A percentile compares a stretch with the other conserved stretches of the same genome.
phyloP scores from a whole-genome alignment of 92 coral and sea anemone species.

The Actinostola sp. region DNA sequence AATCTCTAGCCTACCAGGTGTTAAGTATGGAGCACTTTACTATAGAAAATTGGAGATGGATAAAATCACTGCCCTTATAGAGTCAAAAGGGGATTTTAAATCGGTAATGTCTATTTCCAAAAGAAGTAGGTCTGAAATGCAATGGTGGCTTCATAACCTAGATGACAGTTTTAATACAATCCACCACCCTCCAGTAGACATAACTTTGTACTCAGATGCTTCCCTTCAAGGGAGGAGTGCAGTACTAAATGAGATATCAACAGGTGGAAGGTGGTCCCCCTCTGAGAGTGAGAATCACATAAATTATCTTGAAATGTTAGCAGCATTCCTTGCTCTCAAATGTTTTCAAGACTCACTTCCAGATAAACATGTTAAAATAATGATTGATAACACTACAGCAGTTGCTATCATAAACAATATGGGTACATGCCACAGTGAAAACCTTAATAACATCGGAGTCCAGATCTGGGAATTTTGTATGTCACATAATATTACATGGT shows the following conservation, averaged over 20 bases:
- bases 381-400: slow-evolving; percentile 63
- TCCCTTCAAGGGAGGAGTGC: slow-evolving; percentile 61
- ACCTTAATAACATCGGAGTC: slow-evolving; percentile 12
- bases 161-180: slow-evolving; percentile 41
- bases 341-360: slow-evolving; percentile 32
- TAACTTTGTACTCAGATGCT: slow-evolving; percentile 55
- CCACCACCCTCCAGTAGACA: slow-evolving; percentile 37
- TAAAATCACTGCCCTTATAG: slow-evolving; percentile 36
- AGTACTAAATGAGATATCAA: slow-evolving; percentile 18
- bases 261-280: slow-evolving; percentile 57
- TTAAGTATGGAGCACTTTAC: slow-evolving; percentile 49
- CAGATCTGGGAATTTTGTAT: slow-evolving; percentile 58
- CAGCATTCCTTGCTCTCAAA: slow-evolving; percentile 46
- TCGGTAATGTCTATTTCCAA: slow-evolving; percentile 32
- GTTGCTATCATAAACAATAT: slow-evolving; percentile 52
- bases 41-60: slow-evolving; percentile 54
- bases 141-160: slow-evolving; percentile 55
- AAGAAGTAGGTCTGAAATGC: slow-evolving; percentile 18
- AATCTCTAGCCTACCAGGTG: slow-evolving; percentile 58
- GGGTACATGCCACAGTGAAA: slow-evolving; percentile 60
- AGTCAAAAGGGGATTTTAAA: slow-evolving; percentile 50
- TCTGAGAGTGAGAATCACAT: slow-evolving; percentile 40
- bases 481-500: slow-evolving; percentile 33
- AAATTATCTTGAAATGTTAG: slow-evolving; percentile 36
- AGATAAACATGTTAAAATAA: slow-evolving; percentile 52